phyloP scores from a whole-genome alignment of 2,888 invertebrate species.

The Plebejus anna region DNA sequence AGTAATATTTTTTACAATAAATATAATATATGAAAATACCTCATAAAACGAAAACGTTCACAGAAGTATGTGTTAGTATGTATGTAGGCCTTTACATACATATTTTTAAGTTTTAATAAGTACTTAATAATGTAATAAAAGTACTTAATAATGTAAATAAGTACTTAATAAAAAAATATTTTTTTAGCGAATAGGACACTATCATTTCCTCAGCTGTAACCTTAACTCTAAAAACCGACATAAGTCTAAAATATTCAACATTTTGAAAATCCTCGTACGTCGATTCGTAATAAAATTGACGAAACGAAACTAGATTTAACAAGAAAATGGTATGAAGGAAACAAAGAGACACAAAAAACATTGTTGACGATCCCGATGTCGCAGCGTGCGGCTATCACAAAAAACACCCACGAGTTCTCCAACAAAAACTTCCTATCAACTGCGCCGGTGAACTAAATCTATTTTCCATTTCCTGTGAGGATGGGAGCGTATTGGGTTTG shows the following conservation, averaged over 20 bases:
- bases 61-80: no score
- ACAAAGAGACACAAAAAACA: conserved; percentile 29
- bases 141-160: no score
- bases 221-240: not conserved
- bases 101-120: no score
- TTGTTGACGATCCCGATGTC: conserved; percentile 28
- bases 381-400: conserved; percentile 25
- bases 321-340: conserved; percentile 25
- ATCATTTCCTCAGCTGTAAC: not conserved
- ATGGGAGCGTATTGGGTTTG: conserved; percentile 18
- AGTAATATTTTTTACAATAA: not conserved
- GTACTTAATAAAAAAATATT: no score
- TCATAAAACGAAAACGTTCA: no score
- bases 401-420: conserved; percentile 21
- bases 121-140: no score
- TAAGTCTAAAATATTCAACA: not conserved
- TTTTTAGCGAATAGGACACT: not conserved
- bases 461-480: conserved; percentile 28
- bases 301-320: conserved; percentile 24
- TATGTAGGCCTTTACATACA: no score
- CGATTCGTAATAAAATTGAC: conserved; percentile 17
- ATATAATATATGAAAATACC: no score
- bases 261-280: not conserved
- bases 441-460: conserved; percentile 29
- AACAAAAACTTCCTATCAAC: conserved; percentile 28